Base-by-base conservation (phyloP, 2,797 vertebrate genomes). In the Malurus splendens region DNA sequence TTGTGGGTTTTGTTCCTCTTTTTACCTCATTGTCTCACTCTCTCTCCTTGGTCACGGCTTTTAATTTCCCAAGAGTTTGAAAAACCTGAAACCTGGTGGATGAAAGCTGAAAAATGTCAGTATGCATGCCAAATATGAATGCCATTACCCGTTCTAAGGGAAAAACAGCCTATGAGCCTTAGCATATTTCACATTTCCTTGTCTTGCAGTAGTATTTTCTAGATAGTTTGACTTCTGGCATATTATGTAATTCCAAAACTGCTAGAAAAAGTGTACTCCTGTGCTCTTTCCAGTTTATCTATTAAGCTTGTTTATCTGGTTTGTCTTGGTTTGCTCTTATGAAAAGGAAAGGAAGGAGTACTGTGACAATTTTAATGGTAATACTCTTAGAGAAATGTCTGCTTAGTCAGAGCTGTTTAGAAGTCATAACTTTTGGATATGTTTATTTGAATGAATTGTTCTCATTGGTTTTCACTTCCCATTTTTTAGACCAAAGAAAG, bases 401-500 rank as follows among this genome's bases (percentile, higher is more conserved):
- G 9, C 45, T 71, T 75, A 52, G 45, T 76, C 20, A n/a, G 39
- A 73, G 48, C 23, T 74, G 30, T 76, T 68, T 83, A 81, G 17
- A 89, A 73, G 5, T 42, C 18, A 11, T 30, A 67, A 71, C 36
- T 67, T 67, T 10, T 6, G 5, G 13, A 9, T 52, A 65, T 72
- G 16, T 45, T 78, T 50, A 20, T 32, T 9, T 89, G 28, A 94
- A 77, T 85, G 16, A 67, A 30, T 83, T 92, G 64, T 56, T 90
- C 23, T 54, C 24, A 67, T 19, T 76, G 23, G 4, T 44, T 55
- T 51, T 65, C 14, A 27, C 10, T 65, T 76, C 14, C 14, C 18
- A 66, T 85, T 92, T 90, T 93, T 73, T 91, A 99, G 99, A 99
- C 99, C 56, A 98, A 99, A 97, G 99, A 99, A 96, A 98, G 98